Evolutionary conservation across 2,888 invertebrate genomes (phyloP).

Genomic region (Caenorhabditis virilis): DNA sequence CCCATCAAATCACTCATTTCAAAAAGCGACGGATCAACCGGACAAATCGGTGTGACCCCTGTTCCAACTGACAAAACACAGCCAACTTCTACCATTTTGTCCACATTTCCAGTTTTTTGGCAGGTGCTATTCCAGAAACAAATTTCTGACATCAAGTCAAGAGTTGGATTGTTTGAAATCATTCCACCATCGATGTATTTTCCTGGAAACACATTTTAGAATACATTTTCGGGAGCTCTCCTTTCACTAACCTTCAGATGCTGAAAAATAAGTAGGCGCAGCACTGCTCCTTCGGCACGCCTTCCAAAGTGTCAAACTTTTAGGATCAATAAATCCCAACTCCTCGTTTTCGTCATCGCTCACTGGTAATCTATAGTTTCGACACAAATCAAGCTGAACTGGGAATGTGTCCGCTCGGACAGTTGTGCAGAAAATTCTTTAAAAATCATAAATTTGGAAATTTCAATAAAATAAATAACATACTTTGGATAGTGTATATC

Average conservation of each 20-base stretch:
- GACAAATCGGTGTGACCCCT: constrained; percentile 71
- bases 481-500: constrained; percentile 81
- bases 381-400: constrained; percentile 88
- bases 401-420: constrained; percentile 90
- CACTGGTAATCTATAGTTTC: constrained; percentile 78
- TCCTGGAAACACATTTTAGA: constrained; percentile 12
- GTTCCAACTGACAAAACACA: constrained; percentile 82
- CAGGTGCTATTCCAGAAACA: constrained; percentile 85
- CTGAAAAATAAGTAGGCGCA: constrained; percentile 89
- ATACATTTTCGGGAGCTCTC: not conserved
- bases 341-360: constrained; percentile 57
- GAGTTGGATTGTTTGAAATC: constrained; percentile 93
- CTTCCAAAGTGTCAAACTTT: constrained; percentile 79
- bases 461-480: constrained; percentile 13
- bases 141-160: constrained; percentile 91
- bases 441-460: constrained; percentile 9
- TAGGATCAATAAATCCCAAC: constrained; percentile 60
- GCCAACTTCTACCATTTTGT: constrained; percentile 76
- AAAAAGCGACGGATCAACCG: constrained; percentile 78
- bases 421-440: constrained; percentile 80
- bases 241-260: constrained; percentile 61
- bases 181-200: constrained; percentile 66
- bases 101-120: constrained; percentile 69
- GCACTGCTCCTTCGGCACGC: constrained; percentile 93
- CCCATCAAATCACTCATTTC: constrained; percentile 73